These are phyloP conservation scores for Astur gentilis DNA, from an alignment of 2,113 vertebrate genomes.

Conservation along the genomic window DNA sequence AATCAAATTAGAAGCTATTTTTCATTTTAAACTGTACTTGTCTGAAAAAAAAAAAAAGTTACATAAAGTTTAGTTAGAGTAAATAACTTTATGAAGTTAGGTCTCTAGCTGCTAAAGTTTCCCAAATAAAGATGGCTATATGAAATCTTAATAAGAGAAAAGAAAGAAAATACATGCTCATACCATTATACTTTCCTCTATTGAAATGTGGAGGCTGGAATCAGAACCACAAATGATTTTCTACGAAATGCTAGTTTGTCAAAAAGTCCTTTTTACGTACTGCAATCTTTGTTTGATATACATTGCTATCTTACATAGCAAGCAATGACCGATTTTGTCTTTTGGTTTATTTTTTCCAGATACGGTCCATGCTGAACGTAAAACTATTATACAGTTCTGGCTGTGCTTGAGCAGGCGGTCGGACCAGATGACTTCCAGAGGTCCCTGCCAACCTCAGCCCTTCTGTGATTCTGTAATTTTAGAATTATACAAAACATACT, in stretches of 20 bases:
- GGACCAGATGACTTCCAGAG: background rate
- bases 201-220: background rate
- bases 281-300: background rate
- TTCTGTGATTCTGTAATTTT: background rate
- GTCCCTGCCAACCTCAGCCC: background rate
- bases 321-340: background rate
- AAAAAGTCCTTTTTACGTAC: background rate
- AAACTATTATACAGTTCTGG: background rate
- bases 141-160: background rate
- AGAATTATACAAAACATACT: background rate
- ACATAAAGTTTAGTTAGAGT: background rate
- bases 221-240: background rate
- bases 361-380: rapidly evolving
- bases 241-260: background rate
- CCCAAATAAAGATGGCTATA: background rate
- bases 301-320: background rate
- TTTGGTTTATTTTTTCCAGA: background rate
- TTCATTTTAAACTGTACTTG: background rate
- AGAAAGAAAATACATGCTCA: background rate
- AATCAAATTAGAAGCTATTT: background rate
- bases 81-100: background rate
- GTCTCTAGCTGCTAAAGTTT: background rate
- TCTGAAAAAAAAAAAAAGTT: background rate
- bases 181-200: background rate
- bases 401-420: background rate